Base-by-base conservation (phyloP, 2,888 invertebrate genomes). In the Trichopoda pennipes region DNA sequence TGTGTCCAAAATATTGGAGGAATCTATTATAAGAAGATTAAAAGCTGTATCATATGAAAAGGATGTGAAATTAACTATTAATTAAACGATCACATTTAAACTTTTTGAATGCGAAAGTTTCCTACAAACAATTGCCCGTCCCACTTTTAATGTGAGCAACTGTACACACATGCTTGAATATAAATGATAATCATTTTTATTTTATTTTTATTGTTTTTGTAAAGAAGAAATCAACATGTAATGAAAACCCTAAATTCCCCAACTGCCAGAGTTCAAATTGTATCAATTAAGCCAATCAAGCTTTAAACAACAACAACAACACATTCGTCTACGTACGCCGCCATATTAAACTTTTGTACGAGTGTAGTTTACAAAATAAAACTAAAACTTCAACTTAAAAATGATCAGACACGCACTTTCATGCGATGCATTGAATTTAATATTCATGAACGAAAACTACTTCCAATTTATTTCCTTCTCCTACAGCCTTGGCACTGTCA, bases 281-380 rank as follows among this genome's bases (percentile, higher is more conserved):
- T 88, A 88, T 88, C 91, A 91, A 91, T 91, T 91, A 89, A 91
- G 90, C 90, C 90, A 91, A 91, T 91, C 90, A 91, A 91, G 86
- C 68, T 32, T n/a, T n/a, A n/a, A n/a, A n/a, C n/a, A n/a, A n/a
- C n/a, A n/a, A n/a, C n/a, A 28, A 28, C 17, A 58, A 69, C 42
- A 81, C 77, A 81, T 53, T 81, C 73, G 53, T 69, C 64, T 69
- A 81, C 77, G 77, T 74, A 78, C 81, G 69, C 70, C 63, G 69
- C 58, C 58, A 78, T 74, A 69, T 60, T 75, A 28, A 78, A 69
- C 74, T 73, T 51, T 64, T 53, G 51, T 61, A 21, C 17, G n/a
- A n/a, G n/a, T n/a, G n/a, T n/a, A n/a, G n/a, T 63, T 38, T 32
- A 42, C 12, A 3, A 38, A n/a, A 14, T 38, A 14, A 16, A 44